Evolutionary conservation across 2,888 invertebrate genomes (phyloP).

Genomic region (Schrankia costaestrigalis): DNA sequence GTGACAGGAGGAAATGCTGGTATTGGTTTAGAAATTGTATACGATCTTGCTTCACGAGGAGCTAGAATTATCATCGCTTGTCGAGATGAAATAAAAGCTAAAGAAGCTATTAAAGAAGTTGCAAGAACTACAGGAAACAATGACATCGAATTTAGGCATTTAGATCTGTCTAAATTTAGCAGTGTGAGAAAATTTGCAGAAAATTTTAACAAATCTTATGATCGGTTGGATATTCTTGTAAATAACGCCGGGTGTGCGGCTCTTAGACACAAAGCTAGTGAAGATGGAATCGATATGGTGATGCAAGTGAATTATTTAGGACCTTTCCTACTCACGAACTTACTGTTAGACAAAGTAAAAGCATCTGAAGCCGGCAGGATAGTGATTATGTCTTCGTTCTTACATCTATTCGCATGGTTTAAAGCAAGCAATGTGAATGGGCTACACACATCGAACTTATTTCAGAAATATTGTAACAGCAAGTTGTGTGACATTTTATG

Average conservation of each 20-base stretch:
- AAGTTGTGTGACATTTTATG: constrained; percentile 66
- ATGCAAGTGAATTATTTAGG: constrained; percentile 87
- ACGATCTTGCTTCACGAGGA: constrained; percentile 84
- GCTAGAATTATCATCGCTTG: constrained; percentile 88
- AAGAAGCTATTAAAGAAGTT: constrained; percentile 84
- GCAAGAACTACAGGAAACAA: constrained; percentile 85
- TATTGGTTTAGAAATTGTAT: constrained; percentile 88
- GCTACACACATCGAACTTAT: constrained; percentile 37
- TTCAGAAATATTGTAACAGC: constrained; percentile 66
- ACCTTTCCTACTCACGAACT: constrained; percentile 85
- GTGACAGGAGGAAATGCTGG: constrained; percentile 92
- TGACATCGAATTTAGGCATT: constrained; percentile 80
- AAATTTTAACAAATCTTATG: constrained; percentile 73
- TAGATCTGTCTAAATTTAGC: constrained; percentile 75
- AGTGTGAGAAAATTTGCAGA: constrained; percentile 82
- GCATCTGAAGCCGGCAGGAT: constrained; percentile 65
- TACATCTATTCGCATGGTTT: constrained; percentile 57
- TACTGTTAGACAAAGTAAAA: constrained; percentile 75
- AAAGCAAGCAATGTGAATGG: constrained; percentile 53
- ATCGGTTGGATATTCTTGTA: constrained; percentile 81
- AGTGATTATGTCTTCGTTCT: constrained; percentile 62
- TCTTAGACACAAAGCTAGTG: constrained; percentile 56
- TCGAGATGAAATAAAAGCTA: constrained; percentile 85
- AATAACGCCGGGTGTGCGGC: constrained; percentile 82
- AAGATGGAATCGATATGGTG: constrained; percentile 82